Conservation (phyloP, 2,113 vertebrate genomes). For the Manacus vitellinus region DNA sequence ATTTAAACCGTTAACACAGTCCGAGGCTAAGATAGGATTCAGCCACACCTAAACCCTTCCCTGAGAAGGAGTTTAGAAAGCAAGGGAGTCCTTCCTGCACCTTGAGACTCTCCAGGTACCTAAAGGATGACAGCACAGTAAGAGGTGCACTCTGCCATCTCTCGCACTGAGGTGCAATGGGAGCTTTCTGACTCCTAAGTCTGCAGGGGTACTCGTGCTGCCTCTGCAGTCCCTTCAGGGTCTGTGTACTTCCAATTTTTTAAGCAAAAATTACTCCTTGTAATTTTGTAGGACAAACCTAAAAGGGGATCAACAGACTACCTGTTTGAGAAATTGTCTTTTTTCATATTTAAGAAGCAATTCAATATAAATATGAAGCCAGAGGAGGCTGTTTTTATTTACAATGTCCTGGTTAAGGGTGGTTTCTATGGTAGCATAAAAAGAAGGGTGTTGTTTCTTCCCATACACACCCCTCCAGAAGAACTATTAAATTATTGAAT, state of each 20-base stretch:
- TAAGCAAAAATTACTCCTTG: slow-evolving; percentile 24
- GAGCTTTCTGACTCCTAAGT: not conserved
- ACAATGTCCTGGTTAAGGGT: slow-evolving; percentile 18
- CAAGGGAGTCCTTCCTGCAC: no score
- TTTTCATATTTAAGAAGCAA: slow-evolving; percentile 46
- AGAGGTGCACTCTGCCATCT: not conserved
- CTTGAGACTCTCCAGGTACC: not conserved
- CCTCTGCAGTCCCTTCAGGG: not conserved
- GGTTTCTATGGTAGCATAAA: slow-evolving; percentile 68
- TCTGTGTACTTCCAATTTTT: not conserved
- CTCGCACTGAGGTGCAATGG: not conserved
- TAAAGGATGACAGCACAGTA: not conserved
- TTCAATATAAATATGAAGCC: slow-evolving; percentile 34
- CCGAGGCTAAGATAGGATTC: no score
- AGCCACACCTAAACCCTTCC: no score
- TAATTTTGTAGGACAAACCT: not conserved
- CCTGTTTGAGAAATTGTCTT: not conserved
- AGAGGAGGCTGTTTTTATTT: slow-evolving; percentile 41
- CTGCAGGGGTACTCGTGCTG: not conserved
- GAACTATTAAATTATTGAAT: slow-evolving; percentile 34
- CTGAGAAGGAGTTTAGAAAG: no score
- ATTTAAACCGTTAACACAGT: no score
- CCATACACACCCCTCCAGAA: not conserved
- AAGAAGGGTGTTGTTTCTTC: not conserved
- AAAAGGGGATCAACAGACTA: not conserved